phyloP scores from a whole-genome alignment of 37 sponge, comb jelly and placozoan genomes.

The Geodia barretti region DNA sequence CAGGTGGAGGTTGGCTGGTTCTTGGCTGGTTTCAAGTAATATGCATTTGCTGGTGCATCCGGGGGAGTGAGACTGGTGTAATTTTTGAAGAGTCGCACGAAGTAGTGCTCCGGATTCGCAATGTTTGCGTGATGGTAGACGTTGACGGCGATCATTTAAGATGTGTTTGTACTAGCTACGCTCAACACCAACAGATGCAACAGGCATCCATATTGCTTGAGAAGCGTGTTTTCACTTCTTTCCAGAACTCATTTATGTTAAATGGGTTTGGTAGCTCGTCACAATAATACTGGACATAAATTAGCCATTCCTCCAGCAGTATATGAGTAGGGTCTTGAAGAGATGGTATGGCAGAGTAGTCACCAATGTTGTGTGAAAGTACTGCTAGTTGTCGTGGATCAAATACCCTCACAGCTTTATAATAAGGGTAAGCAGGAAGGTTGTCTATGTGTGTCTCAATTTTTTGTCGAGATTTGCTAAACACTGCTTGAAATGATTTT shows the following conservation, averaged over 20 bases:
- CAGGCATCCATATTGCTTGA: not conserved
- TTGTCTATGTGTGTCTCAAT: not conserved
- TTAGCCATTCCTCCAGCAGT: too few species aligned
- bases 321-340: not conserved
- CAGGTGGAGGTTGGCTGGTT: too few species aligned
- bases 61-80: too few species aligned
- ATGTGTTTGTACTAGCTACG: not conserved
- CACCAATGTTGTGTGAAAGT: not conserved
- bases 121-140: too few species aligned
- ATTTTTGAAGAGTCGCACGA: too few species aligned
- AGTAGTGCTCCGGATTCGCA: too few species aligned
- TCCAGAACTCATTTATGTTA: not conserved
- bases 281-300: too few species aligned
- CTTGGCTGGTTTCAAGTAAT: too few species aligned
- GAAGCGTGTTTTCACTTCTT: not conserved
- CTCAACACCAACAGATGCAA: not conserved
- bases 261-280: not conserved
- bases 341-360: not conserved
- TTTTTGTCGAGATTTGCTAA: not conserved
- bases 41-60: too few species aligned
- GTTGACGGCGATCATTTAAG: not conserved
- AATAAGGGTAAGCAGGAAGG: not conserved
- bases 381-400: not conserved
- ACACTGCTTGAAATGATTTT: not conserved
- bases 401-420: not conserved